Base-by-base conservation (phyloP, 2,113 vertebrate species). In the Andinoacara biseriatus region DNA sequence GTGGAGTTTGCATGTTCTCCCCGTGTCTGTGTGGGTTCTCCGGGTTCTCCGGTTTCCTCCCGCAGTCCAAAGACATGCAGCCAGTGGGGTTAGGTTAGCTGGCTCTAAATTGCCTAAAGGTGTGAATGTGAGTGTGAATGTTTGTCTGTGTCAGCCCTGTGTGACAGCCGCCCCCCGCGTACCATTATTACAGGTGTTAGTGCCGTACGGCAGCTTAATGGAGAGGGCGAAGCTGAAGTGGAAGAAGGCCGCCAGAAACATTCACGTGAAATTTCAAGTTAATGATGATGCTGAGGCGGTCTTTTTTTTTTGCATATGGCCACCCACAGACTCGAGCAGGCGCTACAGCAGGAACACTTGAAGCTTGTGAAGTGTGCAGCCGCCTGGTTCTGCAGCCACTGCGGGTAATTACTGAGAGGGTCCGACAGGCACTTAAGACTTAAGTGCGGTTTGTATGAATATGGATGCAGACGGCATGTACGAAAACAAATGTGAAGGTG, bases 401-500 rank as follows among this genome's bases (percentile, higher is more conserved):
- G 79, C 18, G 76, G 20, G 58, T 26, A 58, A 62, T 52, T 33
- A 69, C 54, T 49, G 60, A 31, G 7, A 17, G 65, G 67, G 74
- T 26, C 22, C 40, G 69, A 75, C 80, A 33, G 46, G 15, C 76
- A 40, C 67, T 72, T 52, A 52, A 75, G 43, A 63, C 58, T 88
- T 14, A 24, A 85, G 79, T 57, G 78, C 1, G 18, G 20, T 40
- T 76, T 65, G 13, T 58, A 63, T 83, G 79, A 85, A 85, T 85
- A 86, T 74, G 75, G 82, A 89, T 38, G 33, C n/a, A 65, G 60
- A 67, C 26, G 11, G 14, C 10, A 74, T 9, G 35, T 2, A 43
- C 78, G n/a, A 79, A 82, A 43, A 84, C 0, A 52, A 60, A 82
- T 84, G 61, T 85, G 59, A 89, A 72, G 80, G 74, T 65, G 74